Base-by-base conservation (phyloP, 2,888 invertebrate species). In the Oscheius onirici region DNA sequence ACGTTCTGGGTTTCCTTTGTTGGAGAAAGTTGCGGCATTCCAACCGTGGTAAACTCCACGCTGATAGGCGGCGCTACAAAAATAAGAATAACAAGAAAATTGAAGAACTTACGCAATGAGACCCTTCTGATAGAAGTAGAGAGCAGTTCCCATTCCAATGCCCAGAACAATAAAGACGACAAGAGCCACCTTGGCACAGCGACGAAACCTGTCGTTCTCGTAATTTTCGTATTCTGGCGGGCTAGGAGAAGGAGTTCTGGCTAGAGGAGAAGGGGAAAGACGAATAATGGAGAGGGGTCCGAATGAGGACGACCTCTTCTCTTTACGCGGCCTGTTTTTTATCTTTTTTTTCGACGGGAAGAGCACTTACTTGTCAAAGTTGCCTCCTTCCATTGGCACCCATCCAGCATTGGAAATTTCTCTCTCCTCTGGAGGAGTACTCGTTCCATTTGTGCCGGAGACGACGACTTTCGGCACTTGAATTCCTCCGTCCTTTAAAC, bases 261-360 rank as follows among this genome's bases (percentile, higher is more conserved):
- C 80, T 44, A 82, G 55, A 28, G 82, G 82, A 17, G 82, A 82
- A 51, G 82, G 82, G 6, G 82, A 80, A n/a, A 82, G 74, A 60
- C 82, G 76, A 55, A 82, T 80, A 63, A 82, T 80, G 15, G 82
- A 82, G 11, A 82, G 77, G 10, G 82, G 82, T 15, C 82, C 82
- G 66, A 82, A 82, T 8, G 82, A 82, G 2, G 80, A 80, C 40
- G 79, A 77, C 70, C 82, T 72, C 75, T 82, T 82, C 71, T 82
- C 78, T 60, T 78, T 78, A 46, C 77, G 76, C 10, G 63, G 63
- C 17, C 58, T 34, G 20, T 20, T 34, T 40, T 13, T 34, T 34
- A 34, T 6, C 5, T n/a, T 58, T 17, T 41, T 28, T 24, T 15
- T 15, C 26, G 22, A 57, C 8, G 11, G 22, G 22, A 6, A n/a